phyloP scores from a whole-genome alignment of 2,113 vertebrate species.

The Marcusenius ussheri region DNA sequence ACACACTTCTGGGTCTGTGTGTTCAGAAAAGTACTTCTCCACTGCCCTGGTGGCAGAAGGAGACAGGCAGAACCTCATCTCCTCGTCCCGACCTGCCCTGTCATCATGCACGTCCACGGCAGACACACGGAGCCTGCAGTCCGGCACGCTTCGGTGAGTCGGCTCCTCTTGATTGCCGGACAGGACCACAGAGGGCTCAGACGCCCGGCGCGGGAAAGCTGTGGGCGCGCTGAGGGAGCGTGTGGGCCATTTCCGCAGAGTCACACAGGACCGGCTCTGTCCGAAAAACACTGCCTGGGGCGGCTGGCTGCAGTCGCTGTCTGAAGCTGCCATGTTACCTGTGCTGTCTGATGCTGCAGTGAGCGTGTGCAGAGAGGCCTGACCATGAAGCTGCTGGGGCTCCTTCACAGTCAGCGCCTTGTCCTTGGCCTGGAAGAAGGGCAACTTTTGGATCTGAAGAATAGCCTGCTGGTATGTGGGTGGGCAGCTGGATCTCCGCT shows the following conservation, averaged over 20 bases:
- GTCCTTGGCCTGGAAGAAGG: conserved; percentile 41
- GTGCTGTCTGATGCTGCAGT: conserved; percentile 9
- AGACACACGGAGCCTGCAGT: conserved; percentile 42
- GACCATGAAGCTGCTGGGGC: conserved; percentile 41
- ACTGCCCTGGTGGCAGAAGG: conserved; percentile 45
- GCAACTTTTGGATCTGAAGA: conserved; percentile 45
- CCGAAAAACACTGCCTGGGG: conserved; percentile 58
- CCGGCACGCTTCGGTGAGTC: conserved; percentile 31
- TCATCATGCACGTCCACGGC: conserved; percentile 28
- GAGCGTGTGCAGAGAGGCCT: neutral
- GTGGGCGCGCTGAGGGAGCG: conserved; percentile 31
- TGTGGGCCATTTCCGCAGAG: conserved; percentile 46
- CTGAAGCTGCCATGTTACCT: neutral
- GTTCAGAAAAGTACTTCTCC: conserved; percentile 49
- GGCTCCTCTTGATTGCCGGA: neutral
- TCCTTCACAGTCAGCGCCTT: conserved; percentile 45
- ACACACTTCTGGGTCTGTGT: conserved; percentile 47
- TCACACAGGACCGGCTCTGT: conserved; percentile 49
- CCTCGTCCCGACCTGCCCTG: conserved; percentile 10
- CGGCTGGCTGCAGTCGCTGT: conserved; percentile 15
- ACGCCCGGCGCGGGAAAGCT: conserved; percentile 30
- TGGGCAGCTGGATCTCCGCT: conserved; percentile 35
- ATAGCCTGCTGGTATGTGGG: conserved; percentile 53
- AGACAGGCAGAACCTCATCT: conserved; percentile 48
- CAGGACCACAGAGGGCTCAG: conserved; percentile 27